Base-by-base conservation (phyloP, 64 coral and sea anemone genomes). In the Actinia tenebrosa region DNA sequence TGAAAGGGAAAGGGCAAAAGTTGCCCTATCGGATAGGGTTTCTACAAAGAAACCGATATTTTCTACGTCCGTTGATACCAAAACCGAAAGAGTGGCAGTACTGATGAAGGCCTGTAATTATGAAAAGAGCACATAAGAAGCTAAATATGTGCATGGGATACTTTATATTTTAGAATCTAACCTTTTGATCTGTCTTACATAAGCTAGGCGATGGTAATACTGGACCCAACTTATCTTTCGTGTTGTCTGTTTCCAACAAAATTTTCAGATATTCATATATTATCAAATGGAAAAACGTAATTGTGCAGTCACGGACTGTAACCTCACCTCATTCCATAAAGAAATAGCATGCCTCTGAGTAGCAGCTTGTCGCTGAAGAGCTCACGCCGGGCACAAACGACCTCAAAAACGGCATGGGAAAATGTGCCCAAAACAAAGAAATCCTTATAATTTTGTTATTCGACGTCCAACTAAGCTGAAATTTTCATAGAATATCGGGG, bases 61-160 rank as follows among this genome's bases (percentile, higher is more conserved):
- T 19, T 10, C 10, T 1, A 83, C 4, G 6, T 83, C 47, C 8
- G 46, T 53, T 3, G 80, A 52, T 15, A 45, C 80, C 80, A 83
- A 50, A 22, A 58, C 80, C 20, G 80, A 83, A n/a, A 83, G 80
- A 11, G 80, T 83, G 46, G 19, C 44, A 27, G 80, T 83, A 42
- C 69, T 75, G 69, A 75, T 42, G 10, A 10, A 69, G 10, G 69
- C 69, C 69, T 75, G 26, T 75, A 75, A 75, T 42, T 75, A 3
- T 42, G 26, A 75, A 75, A 10, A 42, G 26, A 30, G 27, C 5
- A 75, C 42, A 50, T 5, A 10, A 71, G 66, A 71, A 71, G 22
- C 11, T 71, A 22, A 14, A 75, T 75, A 42, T 75, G 11, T 3
- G 14, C 23, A 42, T 75, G 69, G 69, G 2, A 75, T 42, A 75